These are phyloP conservation scores for Gymnocheta viridis DNA, from an alignment of 2,888 invertebrate species.

Conservation along the genomic window DNA sequence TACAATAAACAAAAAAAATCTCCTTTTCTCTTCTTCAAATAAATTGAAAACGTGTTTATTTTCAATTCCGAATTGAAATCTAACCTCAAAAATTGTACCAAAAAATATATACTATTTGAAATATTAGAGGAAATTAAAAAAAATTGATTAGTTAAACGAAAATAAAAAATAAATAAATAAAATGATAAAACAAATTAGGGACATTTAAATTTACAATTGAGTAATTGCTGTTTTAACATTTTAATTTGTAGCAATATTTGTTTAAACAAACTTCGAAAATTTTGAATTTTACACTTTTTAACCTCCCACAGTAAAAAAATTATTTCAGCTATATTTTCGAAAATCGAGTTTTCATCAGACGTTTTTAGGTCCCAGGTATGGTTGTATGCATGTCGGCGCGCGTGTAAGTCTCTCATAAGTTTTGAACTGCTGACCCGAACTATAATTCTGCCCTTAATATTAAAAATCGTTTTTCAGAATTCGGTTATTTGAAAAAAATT, in stretches of 20 bases:
- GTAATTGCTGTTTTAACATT: constrained; percentile 26
- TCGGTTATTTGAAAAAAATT: too few relatives aligned
- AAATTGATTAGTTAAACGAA: constrained; percentile 45
- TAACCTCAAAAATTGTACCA: constrained; percentile 65
- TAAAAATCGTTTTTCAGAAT: too few relatives aligned
- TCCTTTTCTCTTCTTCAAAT: background rate
- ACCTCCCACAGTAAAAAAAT: too few relatives aligned
- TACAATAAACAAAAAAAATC: background rate
- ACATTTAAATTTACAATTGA: constrained; percentile 38
- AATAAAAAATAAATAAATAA: too few relatives aligned
- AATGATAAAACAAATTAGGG: constrained; percentile 39
- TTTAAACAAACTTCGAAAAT: background rate
- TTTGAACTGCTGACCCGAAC: too few relatives aligned
- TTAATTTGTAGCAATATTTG: constrained; percentile 29
- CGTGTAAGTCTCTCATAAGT: too few relatives aligned
- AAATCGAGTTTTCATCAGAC: too few relatives aligned
- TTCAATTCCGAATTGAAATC: constrained; percentile 20
- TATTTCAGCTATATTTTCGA: too few relatives aligned
- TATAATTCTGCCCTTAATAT: too few relatives aligned
- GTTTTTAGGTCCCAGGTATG: too few relatives aligned
- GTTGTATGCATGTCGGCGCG: too few relatives aligned
- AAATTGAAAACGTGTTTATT: constrained; percentile 7
- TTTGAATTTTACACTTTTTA: too few relatives aligned
- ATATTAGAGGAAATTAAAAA: constrained; percentile 43
- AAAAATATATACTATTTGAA: constrained; percentile 41